A percentile compares a stretch with the other conserved stretches of the same genome.
phyloP scores from a whole-genome alignment of 2,888 invertebrate species.

The Lasioglossum vierecki region DNA sequence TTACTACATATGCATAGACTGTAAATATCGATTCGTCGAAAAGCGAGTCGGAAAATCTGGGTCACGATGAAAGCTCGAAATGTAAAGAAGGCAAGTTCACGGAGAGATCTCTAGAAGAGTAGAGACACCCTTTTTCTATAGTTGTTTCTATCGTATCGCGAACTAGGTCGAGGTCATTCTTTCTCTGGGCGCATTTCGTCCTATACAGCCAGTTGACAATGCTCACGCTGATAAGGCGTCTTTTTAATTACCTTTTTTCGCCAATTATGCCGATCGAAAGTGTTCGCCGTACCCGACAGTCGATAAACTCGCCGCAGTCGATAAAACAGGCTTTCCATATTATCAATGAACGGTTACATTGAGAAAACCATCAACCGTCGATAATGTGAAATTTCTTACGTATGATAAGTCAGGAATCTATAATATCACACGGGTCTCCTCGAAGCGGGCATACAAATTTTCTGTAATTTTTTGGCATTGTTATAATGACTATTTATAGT shows the following conservation, averaged over 20 bases:
- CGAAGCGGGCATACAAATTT: background rate
- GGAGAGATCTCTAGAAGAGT: conserved; percentile 24
- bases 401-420: background rate
- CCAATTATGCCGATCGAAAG: background rate
- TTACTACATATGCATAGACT: conserved; percentile 31
- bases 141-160: conserved; percentile 20
- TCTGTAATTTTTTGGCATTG: background rate
- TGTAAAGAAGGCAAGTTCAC: conserved; percentile 15
- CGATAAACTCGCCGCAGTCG: background rate
- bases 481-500: background rate
- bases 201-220: background rate
- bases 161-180: conserved; percentile 43
- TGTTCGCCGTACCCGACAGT: background rate
- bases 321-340: background rate
- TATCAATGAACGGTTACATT: background rate
- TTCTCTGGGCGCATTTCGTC: background rate
- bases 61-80: conserved; percentile 56
- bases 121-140: conserved; percentile 16
- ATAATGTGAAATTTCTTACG: background rate
- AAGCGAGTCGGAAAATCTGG: conserved; percentile 41
- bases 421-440: background rate
- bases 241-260: conserved; percentile 17
- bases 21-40: conserved; percentile 51
- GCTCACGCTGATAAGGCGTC: conserved; percentile 5
- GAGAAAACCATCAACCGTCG: background rate